phyloP scores from a whole-genome alignment of 2,113 vertebrate species.

The Anolis carolinensis region DNA sequence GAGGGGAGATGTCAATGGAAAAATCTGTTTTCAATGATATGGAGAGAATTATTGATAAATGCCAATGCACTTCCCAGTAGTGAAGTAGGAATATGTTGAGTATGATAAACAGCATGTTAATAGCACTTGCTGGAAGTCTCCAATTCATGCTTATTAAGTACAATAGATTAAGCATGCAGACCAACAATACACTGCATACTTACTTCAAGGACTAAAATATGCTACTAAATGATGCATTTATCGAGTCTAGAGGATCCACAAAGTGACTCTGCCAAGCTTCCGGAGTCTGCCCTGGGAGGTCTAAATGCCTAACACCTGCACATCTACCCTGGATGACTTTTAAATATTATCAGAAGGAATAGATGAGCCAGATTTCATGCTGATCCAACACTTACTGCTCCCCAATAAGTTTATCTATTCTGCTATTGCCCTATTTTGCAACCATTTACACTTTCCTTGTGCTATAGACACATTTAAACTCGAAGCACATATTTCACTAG shows the following conservation, averaged over 20 bases:
- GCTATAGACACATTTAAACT: neutral
- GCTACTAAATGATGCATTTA: neutral
- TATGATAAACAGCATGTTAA: neutral
- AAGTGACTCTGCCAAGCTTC: neutral
- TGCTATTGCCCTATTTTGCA: neutral
- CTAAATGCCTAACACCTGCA: too few relatives aligned
- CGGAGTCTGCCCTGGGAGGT: neutral
- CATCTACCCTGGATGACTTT: neutral
- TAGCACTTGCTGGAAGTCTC: neutral
- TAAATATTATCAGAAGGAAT: neutral
- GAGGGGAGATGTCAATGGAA: neutral
- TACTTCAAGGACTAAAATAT: neutral
- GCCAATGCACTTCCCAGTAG: neutral
- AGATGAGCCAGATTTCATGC: neutral
- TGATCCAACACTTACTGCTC: neutral
- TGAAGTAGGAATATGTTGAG: neutral
- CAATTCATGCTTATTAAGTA: neutral
- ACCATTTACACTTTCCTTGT: neutral
- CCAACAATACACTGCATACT: neutral
- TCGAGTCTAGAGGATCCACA: neutral
- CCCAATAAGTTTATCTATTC: neutral
- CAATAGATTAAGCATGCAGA: neutral
- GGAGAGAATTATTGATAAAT: neutral
- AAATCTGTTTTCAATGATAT: neutral
- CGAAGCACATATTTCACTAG: slow-evolving; percentile 14